Conservation (phyloP, 2,888 invertebrate genomes). For the Sphecodes monilicornis region DNA sequence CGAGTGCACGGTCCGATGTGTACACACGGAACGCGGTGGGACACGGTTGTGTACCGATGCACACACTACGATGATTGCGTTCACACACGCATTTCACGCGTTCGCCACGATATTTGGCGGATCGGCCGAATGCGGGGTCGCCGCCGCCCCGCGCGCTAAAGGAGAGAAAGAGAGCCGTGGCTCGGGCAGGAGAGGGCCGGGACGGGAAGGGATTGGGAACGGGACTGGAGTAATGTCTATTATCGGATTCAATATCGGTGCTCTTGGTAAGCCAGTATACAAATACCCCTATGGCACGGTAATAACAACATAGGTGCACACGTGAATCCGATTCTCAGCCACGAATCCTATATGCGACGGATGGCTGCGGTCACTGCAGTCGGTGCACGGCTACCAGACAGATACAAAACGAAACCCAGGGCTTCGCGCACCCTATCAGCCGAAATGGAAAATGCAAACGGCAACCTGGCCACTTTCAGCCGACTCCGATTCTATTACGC, state of each 20-base stretch:
- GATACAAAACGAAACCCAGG: slow-evolving; percentile 61
- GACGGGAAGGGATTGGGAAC: slow-evolving; percentile 48
- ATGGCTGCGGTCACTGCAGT: slow-evolving; percentile 77
- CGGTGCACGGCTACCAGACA: slow-evolving; percentile 60
- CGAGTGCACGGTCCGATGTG: slow-evolving; percentile 15
- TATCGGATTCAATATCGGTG: slow-evolving; percentile 84
- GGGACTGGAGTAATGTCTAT: slow-evolving; percentile 81
- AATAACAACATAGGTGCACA: slow-evolving; percentile 83
- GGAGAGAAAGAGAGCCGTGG: slow-evolving; percentile 5
- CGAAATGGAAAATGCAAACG: slow-evolving; percentile 53
- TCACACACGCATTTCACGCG: slow-evolving; percentile 69
- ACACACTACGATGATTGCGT: slow-evolving; percentile 64
- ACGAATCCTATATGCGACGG: slow-evolving; percentile 78
- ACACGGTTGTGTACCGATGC: slow-evolving; percentile 49
- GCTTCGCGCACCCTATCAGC: slow-evolving; percentile 43
- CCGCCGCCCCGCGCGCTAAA: slow-evolving; percentile 10
- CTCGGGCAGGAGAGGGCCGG: slow-evolving; percentile 9
- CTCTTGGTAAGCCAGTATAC: slow-evolving; percentile 83
- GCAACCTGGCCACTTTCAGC: slow-evolving; percentile 44
- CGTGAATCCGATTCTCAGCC: slow-evolving; percentile 80
- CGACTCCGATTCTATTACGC: slow-evolving; percentile 11
- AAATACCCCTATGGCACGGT: slow-evolving; percentile 83
- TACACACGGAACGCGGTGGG: slow-evolving; percentile 36
- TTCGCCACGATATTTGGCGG: slow-evolving; percentile 71
- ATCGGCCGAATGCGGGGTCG: slow-evolving; percentile 44